A percentile compares a stretch with the other conserved stretches of the same genome.
These are phyloP conservation scores for Onthophagus taurus DNA, from an alignment of 1,140 invertebrate genomes.

Conservation along the genomic window DNA sequence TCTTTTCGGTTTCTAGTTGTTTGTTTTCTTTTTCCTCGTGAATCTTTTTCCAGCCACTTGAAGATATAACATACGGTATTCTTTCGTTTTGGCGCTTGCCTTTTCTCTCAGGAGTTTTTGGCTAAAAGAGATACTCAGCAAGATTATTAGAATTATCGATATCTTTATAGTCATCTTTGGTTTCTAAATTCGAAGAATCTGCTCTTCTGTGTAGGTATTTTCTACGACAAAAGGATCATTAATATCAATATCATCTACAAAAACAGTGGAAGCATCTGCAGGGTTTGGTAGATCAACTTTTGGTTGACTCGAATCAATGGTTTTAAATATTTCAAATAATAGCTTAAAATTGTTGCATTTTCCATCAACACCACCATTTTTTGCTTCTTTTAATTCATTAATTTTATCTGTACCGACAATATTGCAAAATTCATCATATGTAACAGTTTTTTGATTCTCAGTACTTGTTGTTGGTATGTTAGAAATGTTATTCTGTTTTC, in stretches of 20 bases:
- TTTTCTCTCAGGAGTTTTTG: too few species aligned
- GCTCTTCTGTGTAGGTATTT: background rate
- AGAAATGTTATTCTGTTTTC: constrained; percentile 1
- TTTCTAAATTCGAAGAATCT: background rate
- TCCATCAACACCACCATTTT: constrained; percentile 1
- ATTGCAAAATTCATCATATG: constrained; percentile 1
- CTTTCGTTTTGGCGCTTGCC: too few species aligned
- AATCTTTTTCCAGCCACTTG: constrained; percentile 7
- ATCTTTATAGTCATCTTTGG: too few species aligned
- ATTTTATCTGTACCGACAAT: constrained; percentile 2
- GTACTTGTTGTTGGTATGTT: background rate
- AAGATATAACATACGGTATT: constrained; percentile 7
- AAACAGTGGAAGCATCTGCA: background rate
- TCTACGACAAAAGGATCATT: background rate
- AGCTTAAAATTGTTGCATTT: constrained; percentile 4
- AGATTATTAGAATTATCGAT: too few species aligned
- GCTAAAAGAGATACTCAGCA: too few species aligned
- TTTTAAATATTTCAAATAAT: constrained; percentile 1
- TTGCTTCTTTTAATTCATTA: background rate
- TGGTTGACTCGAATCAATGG: too few species aligned
- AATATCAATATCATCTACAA: background rate
- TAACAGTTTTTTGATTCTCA: background rate
- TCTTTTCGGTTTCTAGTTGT: background rate
- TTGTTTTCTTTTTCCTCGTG: constrained; percentile 4
- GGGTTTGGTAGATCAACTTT: background rate